Evolutionary conservation across 2,888 invertebrate genomes (phyloP).

Genomic region (Petrophora chlorosata): DNA sequence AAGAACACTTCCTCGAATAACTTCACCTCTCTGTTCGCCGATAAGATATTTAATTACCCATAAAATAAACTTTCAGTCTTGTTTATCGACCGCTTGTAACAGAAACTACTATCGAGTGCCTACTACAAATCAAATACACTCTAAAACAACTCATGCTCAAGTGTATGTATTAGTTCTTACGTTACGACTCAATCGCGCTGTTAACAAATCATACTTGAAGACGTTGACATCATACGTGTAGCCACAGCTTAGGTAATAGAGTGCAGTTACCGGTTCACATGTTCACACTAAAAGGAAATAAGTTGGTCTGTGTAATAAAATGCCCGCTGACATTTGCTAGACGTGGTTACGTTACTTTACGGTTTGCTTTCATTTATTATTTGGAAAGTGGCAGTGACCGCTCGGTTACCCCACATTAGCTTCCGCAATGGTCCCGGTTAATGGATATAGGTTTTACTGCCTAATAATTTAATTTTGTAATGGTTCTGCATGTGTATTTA

Average conservation of each 20-base stretch:
- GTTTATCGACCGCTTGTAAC: conserved; percentile 10
- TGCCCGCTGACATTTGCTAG: conserved; percentile 30
- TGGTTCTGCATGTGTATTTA: background rate
- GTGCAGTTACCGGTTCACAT: conserved; percentile 12
- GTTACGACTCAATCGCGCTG: conserved; percentile 39
- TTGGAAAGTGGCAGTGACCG: conserved; percentile 38
- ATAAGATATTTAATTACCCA: conserved; percentile 9
- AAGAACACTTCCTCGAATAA: conserved; percentile 7
- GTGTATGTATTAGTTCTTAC: conserved; percentile 38
- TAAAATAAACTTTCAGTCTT: conserved; percentile 8
- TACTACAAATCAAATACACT: conserved; percentile 32
- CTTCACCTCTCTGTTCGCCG: background rate
- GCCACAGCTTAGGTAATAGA: conserved; percentile 15
- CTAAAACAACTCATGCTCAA: conserved; percentile 35
- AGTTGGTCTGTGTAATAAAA: conserved; percentile 31
- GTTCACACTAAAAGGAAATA: conserved; percentile 26
- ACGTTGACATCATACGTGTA: conserved; percentile 40
- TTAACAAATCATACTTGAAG: conserved; percentile 41
- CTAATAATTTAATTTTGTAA: conserved; percentile 8
- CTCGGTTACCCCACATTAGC: conserved; percentile 27
- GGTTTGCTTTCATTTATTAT: conserved; percentile 41
- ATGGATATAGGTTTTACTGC: conserved; percentile 7
- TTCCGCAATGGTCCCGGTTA: conserved; percentile 19
- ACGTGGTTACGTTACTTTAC: conserved; percentile 27
- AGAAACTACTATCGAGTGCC: conserved; percentile 21